Evolutionary conservation across 2,797 vertebrate genomes (phyloP).

Genomic region (Phrynocephalus guinanensis): DNA sequence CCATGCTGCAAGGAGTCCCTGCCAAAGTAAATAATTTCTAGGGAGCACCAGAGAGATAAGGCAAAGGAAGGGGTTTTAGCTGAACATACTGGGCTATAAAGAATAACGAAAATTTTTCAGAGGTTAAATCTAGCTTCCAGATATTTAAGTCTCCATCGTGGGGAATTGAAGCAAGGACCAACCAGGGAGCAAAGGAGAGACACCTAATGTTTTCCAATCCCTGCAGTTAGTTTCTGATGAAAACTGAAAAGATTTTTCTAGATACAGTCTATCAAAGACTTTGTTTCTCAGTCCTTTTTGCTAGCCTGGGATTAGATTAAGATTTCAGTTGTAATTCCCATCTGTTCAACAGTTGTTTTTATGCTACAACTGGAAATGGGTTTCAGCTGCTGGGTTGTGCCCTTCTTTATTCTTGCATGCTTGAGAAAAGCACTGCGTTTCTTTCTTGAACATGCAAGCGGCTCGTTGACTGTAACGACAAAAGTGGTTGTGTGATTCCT

Average conservation of each 20-base stretch:
- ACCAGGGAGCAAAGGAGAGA: background rate
- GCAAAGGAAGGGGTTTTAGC: background rate
- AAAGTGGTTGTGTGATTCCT: no score
- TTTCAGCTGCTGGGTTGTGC: background rate
- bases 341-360: background rate
- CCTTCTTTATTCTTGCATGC: background rate
- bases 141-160: background rate
- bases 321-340: background rate
- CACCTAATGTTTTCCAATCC: background rate
- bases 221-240: background rate
- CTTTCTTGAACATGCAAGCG: no score
- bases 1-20: slow-evolving; percentile 9
- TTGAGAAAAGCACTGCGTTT: background rate
- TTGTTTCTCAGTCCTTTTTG: background rate
- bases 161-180: background rate
- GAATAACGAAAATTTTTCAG: slow-evolving; percentile 16
- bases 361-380: background rate
- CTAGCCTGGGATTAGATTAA: background rate
- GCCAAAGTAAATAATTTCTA: slow-evolving; percentile 51
- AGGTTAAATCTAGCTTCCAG: slow-evolving; percentile 19
- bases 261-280: background rate
- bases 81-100: slow-evolving; percentile 12
- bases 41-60: slow-evolving; percentile 33
- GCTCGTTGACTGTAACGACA: no score
- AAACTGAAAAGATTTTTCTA: background rate